Evolutionary conservation across 1,140 invertebrate genomes (phyloP), one percentile per base, ranked within the genome.

Genomic region (Popillia japonica): DNA sequence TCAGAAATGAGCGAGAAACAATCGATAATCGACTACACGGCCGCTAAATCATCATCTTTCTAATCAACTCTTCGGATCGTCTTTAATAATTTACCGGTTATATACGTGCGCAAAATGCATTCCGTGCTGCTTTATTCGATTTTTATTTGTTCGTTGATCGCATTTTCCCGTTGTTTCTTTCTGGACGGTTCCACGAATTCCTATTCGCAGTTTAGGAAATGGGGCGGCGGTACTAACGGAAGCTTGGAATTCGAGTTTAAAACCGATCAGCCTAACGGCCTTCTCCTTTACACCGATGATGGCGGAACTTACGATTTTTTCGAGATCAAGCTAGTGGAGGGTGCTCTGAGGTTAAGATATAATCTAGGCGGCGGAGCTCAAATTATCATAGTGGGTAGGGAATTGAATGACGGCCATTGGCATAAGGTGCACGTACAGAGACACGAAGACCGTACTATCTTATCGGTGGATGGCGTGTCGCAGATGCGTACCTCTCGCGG

Each of bases 271-370:
- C 94, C 95, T 0, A 96, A 96, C 87, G 96, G 96, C 7, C 87
- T 98, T 77, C 87, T 98, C 17, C 88, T 98, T 59, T 98, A 98
- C 87, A 97, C 96, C 0, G 96, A 98, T 85, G 97, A 98, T 85
- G 96, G 96, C 6, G 96, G 96, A 10, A 95, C 94, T 17, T 95
- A 96, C 83, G 96, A 98, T 86, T 99, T 98, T 88, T 96, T 99
- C 86, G 96, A 98, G 87, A 87, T 99, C 73, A 98, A 98, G 85
- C 88, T 99, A 14, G 95, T 98, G 6, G 96, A 97, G 84, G 96
- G 96, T 22, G 92, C 93, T 0, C 88, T 98, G n/a, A 88, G 96
- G 72, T 86, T 98, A 80, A 89, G 96, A 79, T 96, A 96, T 87
- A 96, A 97, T 87, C 89, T 96, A 75, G 94, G 95, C 8, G 93